Evolutionary conservation across 2,113 vertebrate genomes (phyloP), one percentile per base, ranked within the genome.

Genomic region (Cyprinodon tularosa): DNA sequence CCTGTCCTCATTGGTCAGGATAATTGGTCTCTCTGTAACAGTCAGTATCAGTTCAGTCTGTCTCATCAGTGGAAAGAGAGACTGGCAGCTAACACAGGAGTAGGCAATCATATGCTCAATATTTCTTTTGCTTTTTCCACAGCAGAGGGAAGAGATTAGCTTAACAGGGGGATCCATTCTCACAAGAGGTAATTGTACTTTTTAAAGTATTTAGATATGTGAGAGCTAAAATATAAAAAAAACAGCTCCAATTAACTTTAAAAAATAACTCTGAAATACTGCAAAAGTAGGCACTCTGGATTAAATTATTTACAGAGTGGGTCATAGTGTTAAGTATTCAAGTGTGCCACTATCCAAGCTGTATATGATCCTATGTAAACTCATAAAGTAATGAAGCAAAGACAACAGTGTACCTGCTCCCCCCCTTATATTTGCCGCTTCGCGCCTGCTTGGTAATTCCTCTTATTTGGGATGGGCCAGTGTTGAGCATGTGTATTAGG

Each of bases 291-390:
- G 78, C 77, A 71, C 42, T 71, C 81, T 87, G 81, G 80, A 93
- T 89, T 89, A 91, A 91, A 80, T 88, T 91, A 90, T 93, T 93
- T 93, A 90, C 91, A 93, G 78, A 90, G 15, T 48, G 83, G 92
- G 92, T 95, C 93, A 90, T 89, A 66, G 74, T 92, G 91, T 94
- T 93, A 93, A 94, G 88, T 84, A 73, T 53, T 78, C 40, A 53
- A 86, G 93, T 90, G 86, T 72, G 75, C 84, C 81, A 71, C 80
- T 78, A 72, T 81, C 78, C 84, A 82, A 81, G 78, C 71, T 82
- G 85, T 86, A 87, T 89, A 91, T 87, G 81, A 92, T 93, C 90
- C 87, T 90, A 90, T 87, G 93, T 94, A 93, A 94, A 91, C 94
- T 91, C 85, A 87, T 68, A 44, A 71, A 90, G 89, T 94, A 93